Percentiles rank a stretch among this genome's conserved stretches.
phyloP scores from a whole-genome alignment of 2,888 invertebrate genomes.

The Xestia rhomboidea region DNA sequence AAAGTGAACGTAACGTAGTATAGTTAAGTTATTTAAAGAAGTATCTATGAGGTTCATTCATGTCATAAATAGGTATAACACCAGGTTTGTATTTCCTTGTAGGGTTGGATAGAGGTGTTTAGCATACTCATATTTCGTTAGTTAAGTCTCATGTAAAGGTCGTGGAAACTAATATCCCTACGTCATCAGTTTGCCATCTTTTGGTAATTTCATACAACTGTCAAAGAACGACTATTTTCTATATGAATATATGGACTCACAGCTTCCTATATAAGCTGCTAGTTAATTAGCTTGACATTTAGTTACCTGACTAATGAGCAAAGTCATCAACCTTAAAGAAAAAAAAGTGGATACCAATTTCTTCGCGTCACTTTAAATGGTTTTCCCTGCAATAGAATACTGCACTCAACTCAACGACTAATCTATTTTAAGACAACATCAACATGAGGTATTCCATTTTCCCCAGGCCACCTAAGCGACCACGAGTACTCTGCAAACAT shows the following conservation, averaged over 20 bases:
- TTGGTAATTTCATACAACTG: background rate
- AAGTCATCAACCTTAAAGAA: background rate
- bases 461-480: conserved; percentile 67
- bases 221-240: background rate
- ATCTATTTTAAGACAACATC: conserved; percentile 68
- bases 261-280: background rate
- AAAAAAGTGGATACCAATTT: conserved; percentile 13
- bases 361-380: conserved; percentile 42
- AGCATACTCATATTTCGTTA: background rate
- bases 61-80: background rate
- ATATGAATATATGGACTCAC: background rate
- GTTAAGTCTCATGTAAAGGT: background rate
- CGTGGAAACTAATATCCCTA: background rate
- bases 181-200: background rate
- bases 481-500: conserved; percentile 74
- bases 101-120: background rate
- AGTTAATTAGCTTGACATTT: background rate
- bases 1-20: conserved; percentile 1
- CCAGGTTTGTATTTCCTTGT: background rate
- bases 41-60: background rate
- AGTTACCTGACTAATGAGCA: background rate
- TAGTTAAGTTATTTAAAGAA: background rate
- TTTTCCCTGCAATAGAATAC: conserved; percentile 52
- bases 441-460: conserved; percentile 67
- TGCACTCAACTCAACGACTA: conserved; percentile 61